Base-by-base conservation (phyloP, 2,888 invertebrate genomes). In the Leptothorax acervorum region DNA sequence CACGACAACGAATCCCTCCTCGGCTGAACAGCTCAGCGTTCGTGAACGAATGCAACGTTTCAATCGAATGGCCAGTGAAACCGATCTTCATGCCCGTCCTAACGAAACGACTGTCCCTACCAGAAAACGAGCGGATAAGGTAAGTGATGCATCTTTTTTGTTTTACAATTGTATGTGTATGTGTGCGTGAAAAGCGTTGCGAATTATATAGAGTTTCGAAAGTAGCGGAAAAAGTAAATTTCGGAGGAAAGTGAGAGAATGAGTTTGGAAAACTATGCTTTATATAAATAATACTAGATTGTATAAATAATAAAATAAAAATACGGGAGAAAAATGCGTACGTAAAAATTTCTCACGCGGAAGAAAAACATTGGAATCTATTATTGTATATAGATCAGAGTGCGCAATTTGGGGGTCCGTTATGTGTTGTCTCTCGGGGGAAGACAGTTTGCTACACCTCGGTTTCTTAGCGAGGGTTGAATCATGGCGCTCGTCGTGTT, bases 31-130 rank as follows among this genome's bases (percentile, higher is more conserved):
- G 92, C 97, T 98, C 87, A 98, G 98, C 92, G 99, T 99, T 12
- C 98, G 98, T 94, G 99, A 99, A 95, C 96, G 98, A 85, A 98
- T 98, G 92, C 97, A 98, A 95, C 98, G 98, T 95, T 98, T 99
- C 94, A 99, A 99, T 95, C 96, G 98, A 90, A 97, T 99, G 96
- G 98, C 98, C 78, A 98, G 98, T 0, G 98, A 98, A 92, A 95
- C 95, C 81, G 96, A 96, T 92, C 93, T 95, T 68, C 93, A 92
- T 87, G 92, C 91, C 89, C 92, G 93, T 84, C 90, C 92, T 85
- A 92, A 92, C 86, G 92, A 73, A 18, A 87, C 92, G 65, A 91
- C 93, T 73, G 92, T 93, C 45, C 86, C 94, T 92, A 88, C 96
- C 95, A 95, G 95, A 93, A 94, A 96, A 95, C 96, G 96, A 89